Conservation (phyloP, 1,140 invertebrate genomes). For the Drosophila sp. region DNA sequence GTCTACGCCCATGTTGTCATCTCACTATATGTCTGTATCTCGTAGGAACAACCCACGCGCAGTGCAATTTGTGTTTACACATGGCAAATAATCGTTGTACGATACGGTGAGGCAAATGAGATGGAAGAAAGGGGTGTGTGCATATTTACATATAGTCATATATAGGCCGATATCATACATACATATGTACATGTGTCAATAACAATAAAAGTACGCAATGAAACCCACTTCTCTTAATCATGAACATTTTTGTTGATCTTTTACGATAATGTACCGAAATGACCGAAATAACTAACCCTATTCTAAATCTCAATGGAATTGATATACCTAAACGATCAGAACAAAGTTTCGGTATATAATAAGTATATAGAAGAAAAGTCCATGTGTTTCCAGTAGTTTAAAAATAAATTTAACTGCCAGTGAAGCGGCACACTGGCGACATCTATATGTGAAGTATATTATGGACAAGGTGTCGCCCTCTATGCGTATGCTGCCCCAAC, state of each 20-base stretch:
- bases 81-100: conserved; percentile 9
- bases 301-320: too few species aligned
- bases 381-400: neutral
- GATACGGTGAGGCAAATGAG: neutral
- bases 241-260: too few species aligned
- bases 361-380: neutral
- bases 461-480: too few species aligned
- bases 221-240: neutral
- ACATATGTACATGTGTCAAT: neutral
- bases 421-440: neutral
- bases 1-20: too few species aligned
- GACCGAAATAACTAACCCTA: too few species aligned
- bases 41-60: neutral
- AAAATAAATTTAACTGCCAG: neutral
- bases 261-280: too few species aligned
- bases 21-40: too few species aligned
- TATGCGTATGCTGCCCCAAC: too few species aligned
- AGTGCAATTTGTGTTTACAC: conserved; percentile 17
- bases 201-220: neutral
- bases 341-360: too few species aligned
- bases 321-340: too few species aligned
- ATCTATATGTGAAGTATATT: neutral
- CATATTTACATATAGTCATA: neutral
- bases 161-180: neutral
- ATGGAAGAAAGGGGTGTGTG: neutral